Base-by-base conservation (phyloP, 53 echinoderm and acorn worm genomes). In the Crossaster papposus region DNA sequence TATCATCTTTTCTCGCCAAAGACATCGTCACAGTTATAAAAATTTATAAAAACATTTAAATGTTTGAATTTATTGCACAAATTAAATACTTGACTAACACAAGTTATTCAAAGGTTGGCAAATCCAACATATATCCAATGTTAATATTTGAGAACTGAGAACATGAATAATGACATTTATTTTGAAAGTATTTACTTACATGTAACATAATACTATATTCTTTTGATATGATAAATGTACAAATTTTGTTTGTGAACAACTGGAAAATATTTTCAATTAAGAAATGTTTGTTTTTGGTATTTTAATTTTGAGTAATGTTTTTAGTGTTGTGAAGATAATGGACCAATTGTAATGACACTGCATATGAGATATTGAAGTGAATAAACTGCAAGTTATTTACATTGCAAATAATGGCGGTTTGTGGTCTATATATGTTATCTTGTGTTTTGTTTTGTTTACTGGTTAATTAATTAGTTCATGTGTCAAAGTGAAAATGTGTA, bases 161-260 rank as follows among this genome's bases (percentile, higher is more conserved):
- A 2, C 17, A 18, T 62, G 18, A 22, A 71, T 28, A 51, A 54
- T 13, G 70, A 52, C 85, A 2, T 87, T 87, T 87, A 76, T 87
- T 87, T 87, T 64, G 87, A 87, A 87, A 11, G 54, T 53, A 63
- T 71, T 84, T 78, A 78, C 87, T 23, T 8, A 81, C 51, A 20
- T 82, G 82, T 87, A 77, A 77, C 55, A 87, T 73, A 87, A 22
- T 26, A 24, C 55, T 87, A 87, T 87, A 87, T 87, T 87, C 55
- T 87, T 87, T 72, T 76, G 87, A 77, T 83, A 83, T 51, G 70
- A 83, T 50, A 50, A 80, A 54, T 84, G 84, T 84, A 84, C 54
- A 84, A 72, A 84, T 72, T 71, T n/a, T 35, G 65, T 82, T 68
- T 18, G 26, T 38, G n/a, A 63, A 28, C 29, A 44, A 28, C 28